phyloP scores from a whole-genome alignment of 2,797 vertebrate species.

The Xyrichtys novacula region DNA sequence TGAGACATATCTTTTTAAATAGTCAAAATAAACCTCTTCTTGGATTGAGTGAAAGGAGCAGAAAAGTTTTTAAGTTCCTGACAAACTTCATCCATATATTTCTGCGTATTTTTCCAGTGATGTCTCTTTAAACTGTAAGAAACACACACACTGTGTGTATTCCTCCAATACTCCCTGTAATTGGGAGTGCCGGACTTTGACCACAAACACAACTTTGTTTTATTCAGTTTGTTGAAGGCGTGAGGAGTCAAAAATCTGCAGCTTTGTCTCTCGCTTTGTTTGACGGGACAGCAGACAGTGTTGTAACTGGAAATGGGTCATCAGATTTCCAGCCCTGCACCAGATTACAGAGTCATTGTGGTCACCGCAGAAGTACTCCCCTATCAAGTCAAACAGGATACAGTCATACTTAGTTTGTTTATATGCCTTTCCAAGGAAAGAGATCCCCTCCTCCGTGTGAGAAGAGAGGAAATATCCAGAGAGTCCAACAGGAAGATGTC shows the following conservation, averaged over 20 bases:
- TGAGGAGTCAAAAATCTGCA: constrained; percentile 14
- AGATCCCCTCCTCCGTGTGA: neutral
- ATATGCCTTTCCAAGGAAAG: neutral
- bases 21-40: neutral
- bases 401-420: constrained; percentile 19
- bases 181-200: constrained; percentile 1
- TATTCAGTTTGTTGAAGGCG: constrained; percentile 6
- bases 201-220: constrained; percentile 7
- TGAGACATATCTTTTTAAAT: neutral
- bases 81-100: constrained; percentile 12
- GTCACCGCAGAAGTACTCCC: constrained; percentile 20
- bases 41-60: constrained; percentile 1
- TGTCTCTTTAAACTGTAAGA: constrained; percentile 15
- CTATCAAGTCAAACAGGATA: constrained; percentile 9
- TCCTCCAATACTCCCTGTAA: too few species aligned
- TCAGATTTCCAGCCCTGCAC: constrained; percentile 48
- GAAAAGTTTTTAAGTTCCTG: neutral
- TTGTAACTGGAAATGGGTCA: constrained; percentile 54
- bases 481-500: constrained; percentile 51
- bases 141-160: neutral
- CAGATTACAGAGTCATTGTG: constrained; percentile 32
- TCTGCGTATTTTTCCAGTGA: neutral
- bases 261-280: constrained; percentile 15
- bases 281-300: constrained; percentile 2
- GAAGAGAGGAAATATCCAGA: constrained; percentile 30